Conservation (phyloP, 1,140 invertebrate genomes). For the Lineus longissimus region DNA sequence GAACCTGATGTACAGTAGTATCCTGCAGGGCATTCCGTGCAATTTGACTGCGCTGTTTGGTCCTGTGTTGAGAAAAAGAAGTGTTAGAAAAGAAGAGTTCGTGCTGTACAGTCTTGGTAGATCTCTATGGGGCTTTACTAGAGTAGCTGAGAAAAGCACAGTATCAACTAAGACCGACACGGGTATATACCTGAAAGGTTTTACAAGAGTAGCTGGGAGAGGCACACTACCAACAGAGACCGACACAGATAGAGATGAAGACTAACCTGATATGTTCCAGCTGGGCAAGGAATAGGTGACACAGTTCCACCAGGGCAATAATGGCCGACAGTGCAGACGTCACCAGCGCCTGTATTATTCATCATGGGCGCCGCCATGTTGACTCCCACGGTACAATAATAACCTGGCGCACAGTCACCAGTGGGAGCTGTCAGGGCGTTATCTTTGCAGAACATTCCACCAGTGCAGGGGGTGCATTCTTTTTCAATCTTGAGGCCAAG, state of each 20-base stretch:
- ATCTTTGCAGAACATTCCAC: conserved; percentile 41
- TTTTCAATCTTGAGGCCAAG: conserved; percentile 29
- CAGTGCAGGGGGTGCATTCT: conserved; percentile 41
- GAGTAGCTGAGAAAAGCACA: not conserved
- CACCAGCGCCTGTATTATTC: conserved; percentile 39
- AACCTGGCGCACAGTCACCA: conserved; percentile 36
- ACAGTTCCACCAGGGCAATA: conserved; percentile 36
- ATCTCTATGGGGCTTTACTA: too few species aligned
- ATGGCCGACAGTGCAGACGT: conserved; percentile 43
- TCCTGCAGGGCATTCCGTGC: conserved; percentile 39
- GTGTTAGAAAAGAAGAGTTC: conserved; percentile 8
- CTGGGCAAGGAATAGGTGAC: conserved; percentile 33
- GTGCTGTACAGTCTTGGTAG: too few species aligned
- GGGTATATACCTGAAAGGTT: too few species aligned
- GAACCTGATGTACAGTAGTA: conserved; percentile 46
- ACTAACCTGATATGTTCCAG: conserved; percentile 44
- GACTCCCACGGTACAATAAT: conserved; percentile 41
- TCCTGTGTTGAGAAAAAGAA: conserved; percentile 40
- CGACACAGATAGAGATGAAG: too few species aligned
- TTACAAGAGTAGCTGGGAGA: too few species aligned
- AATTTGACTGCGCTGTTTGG: conserved; percentile 28
- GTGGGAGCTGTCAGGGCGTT: conserved; percentile 41
- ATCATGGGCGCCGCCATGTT: conserved; percentile 36
- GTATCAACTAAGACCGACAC: too few species aligned
- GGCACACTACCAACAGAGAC: too few species aligned